Evolutionary conservation across 1,140 invertebrate species (phyloP).

Genomic region (Drosophila mauritiana): DNA sequence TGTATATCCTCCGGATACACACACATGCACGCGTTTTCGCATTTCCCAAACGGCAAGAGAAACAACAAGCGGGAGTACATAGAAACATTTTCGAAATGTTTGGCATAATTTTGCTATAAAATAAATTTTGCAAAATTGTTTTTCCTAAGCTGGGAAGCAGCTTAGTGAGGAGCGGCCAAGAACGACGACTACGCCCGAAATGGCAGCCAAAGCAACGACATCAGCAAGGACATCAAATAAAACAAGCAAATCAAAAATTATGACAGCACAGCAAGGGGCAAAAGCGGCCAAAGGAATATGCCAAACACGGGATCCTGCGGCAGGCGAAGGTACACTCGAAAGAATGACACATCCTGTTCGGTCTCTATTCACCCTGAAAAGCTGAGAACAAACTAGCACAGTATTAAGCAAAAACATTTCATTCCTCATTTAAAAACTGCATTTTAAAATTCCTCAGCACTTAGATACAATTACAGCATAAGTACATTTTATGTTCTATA

Average conservation of each 20-base stretch:
- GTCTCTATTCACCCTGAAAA: too few species aligned
- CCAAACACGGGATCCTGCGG: conserved; percentile 20
- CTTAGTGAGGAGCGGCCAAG: conserved; percentile 59
- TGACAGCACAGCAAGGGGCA: conserved; percentile 78
- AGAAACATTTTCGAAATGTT: conserved; percentile 82
- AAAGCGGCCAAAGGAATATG: conserved; percentile 41
- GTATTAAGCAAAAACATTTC: too few species aligned
- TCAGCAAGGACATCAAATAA: conserved; percentile 81
- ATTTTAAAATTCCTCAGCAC: too few species aligned
- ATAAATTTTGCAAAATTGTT: conserved; percentile 84
- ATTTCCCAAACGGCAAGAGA: conserved; percentile 53
- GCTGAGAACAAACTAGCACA: too few species aligned
- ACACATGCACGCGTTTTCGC: conserved; percentile 7
- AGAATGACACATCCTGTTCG: neutral
- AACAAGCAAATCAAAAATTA: conserved; percentile 84
- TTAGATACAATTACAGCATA: too few species aligned
- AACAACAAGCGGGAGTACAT: conserved; percentile 63
- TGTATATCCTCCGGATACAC: conserved; percentile 20
- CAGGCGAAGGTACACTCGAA: conserved; percentile 7
- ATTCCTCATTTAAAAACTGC: too few species aligned
- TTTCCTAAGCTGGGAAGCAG: conserved; percentile 80
- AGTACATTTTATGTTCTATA: too few species aligned
- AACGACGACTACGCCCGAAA: conserved; percentile 27
- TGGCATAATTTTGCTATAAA: conserved; percentile 83
- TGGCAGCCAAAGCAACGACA: conserved; percentile 71